Percentiles rank a stretch among this genome's conserved stretches.
Evolutionary conservation across 2,888 invertebrate species (phyloP).

Genomic region (Ophioninae sp.): DNA sequence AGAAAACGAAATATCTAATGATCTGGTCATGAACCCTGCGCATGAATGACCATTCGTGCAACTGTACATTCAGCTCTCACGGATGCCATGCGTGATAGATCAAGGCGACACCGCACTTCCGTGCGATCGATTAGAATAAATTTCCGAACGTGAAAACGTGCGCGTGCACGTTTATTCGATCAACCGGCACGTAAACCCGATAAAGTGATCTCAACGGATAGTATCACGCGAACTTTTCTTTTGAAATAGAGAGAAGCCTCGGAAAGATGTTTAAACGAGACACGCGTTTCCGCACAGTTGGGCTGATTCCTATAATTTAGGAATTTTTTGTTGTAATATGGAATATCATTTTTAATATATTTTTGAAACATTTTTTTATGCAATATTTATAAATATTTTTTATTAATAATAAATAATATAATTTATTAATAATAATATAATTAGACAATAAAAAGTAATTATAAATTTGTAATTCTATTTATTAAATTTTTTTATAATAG

Average conservation of each 20-base stretch:
- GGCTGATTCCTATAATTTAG: too few relatives aligned
- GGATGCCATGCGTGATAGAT: conserved; percentile 50
- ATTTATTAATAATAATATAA: too few relatives aligned
- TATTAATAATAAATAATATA: too few relatives aligned
- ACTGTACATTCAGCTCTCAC: conserved; percentile 41
- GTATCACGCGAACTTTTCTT: conserved; percentile 14
- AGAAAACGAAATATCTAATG: too few relatives aligned
- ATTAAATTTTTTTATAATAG: too few relatives aligned
- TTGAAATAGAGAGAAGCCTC: not conserved
- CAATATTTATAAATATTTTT: too few relatives aligned
- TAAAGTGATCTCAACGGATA: not conserved
- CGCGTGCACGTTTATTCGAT: not conserved
- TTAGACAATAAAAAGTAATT: too few relatives aligned
- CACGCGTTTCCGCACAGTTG: too few relatives aligned
- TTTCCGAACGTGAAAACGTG: conserved; percentile 31
- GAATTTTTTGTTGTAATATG: too few relatives aligned
- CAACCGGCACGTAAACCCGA: not conserved
- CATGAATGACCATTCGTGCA: conserved; percentile 45
- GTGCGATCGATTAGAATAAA: conserved; percentile 28
- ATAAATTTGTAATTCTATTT: too few relatives aligned
- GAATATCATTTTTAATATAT: too few relatives aligned
- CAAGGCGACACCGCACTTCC: conserved; percentile 36
- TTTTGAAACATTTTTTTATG: too few relatives aligned
- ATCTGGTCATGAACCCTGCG: not conserved
- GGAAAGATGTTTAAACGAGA: not conserved